Conservation (phyloP, 1,140 invertebrate species). For the Asbolus verrucosus region DNA sequence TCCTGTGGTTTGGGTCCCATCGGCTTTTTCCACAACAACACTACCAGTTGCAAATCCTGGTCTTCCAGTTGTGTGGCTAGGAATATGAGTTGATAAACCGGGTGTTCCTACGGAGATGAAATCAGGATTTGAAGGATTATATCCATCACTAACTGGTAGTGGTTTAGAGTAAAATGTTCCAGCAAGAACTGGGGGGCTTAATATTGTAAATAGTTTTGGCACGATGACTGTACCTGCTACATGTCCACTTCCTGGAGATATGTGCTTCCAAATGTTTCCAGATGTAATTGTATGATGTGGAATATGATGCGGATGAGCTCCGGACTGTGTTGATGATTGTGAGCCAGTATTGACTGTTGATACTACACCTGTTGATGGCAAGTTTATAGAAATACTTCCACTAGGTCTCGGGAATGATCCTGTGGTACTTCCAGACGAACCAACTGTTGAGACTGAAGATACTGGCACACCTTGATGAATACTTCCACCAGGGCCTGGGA, state of each 20-base stretch:
- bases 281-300: not conserved
- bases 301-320: not conserved
- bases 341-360: constrained; percentile 13
- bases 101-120: constrained; percentile 23
- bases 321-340: constrained; percentile 9
- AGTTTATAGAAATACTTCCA: constrained; percentile 55
- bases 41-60: constrained; percentile 27
- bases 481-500: constrained; percentile 56
- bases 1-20: not conserved
- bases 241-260: constrained; percentile 6
- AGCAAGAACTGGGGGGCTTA: constrained; percentile 1
- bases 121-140: constrained; percentile 17
- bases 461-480: constrained; percentile 53
- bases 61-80: not conserved
- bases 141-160: too few species aligned
- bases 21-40: constrained; percentile 2
- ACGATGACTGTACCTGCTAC: constrained; percentile 4
- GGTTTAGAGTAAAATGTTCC: constrained; percentile 8
- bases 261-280: not conserved
- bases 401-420: constrained; percentile 55
- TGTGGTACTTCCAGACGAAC: constrained; percentile 38
- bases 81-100: not conserved
- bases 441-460: constrained; percentile 1
- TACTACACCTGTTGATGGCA: constrained; percentile 36
- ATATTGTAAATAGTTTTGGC: constrained; percentile 1